Conservation (phyloP, 2,888 invertebrate species). For the Heliconius cydno region DNA sequence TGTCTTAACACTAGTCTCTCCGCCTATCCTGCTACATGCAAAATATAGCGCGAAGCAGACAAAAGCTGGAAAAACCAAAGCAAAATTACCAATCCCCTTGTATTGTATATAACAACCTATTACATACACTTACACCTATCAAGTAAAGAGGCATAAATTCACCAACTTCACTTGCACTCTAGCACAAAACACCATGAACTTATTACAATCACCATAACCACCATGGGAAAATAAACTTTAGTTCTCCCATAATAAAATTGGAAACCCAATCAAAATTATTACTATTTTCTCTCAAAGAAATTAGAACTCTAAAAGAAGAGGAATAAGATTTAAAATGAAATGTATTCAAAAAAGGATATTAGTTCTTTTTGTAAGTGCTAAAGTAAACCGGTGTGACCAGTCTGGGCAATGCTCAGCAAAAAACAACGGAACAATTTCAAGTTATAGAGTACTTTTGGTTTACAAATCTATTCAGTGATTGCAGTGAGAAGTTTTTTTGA, state of each 20-base stretch:
- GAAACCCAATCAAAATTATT: constrained; percentile 47
- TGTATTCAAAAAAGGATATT: background rate
- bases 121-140: background rate
- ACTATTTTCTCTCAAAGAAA: background rate
- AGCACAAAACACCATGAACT: constrained; percentile 55
- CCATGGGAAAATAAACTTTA: constrained; percentile 54
- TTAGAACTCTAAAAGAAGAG: constrained; percentile 8
- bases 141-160: constrained; percentile 36
- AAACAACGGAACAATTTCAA: constrained; percentile 61
- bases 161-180: constrained; percentile 50
- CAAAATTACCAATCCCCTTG: background rate
- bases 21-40: background rate
- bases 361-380: constrained; percentile 48
- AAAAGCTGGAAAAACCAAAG: no score
- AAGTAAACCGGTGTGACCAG: constrained; percentile 72
- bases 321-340: constrained; percentile 46
- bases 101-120: background rate
- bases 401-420: constrained; percentile 70
- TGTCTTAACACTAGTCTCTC: background rate
- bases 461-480: constrained; percentile 39
- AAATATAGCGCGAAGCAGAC: background rate
- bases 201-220: constrained; percentile 57
- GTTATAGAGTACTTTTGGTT: constrained; percentile 55
- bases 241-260: constrained; percentile 43
- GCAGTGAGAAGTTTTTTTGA: constrained; percentile 1